Evolutionary conservation across 2,888 invertebrate species (phyloP), one percentile per base, ranked within the genome.

Genomic region (Salticus scenicus): DNA sequence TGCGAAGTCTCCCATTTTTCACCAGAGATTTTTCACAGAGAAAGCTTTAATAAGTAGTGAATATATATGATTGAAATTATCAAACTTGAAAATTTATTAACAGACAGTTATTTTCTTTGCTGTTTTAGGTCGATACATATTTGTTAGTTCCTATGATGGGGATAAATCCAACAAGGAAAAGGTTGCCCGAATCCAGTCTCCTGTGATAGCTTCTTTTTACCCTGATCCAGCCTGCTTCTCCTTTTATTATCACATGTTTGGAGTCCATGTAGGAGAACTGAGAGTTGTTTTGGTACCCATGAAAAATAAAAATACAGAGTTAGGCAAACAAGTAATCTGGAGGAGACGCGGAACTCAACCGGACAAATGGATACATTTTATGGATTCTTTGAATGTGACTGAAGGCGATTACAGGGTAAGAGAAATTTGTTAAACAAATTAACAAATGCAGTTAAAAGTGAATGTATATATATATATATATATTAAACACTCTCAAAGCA

Each of bases 221-320:
- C 87, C 90, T 33, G 88, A 91, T 89, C 93, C 92, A 51, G 93
- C 92, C 42, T 94, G 94, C 90, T 94, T 95, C 88, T 92, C 93
- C 0, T 94, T 95, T 90, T 95, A 93, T 91, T 96, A 95, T 90
- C 95, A 95, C 90, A 96, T 96, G 89, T 89, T 93, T 90, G 96
- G 96, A 8, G 90, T 91, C 88, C 92, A 93, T 0, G 93, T 93
- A 5, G 94, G 91, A 89, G 81, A 87, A 33, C 70, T 87, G 64
- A 73, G 77, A n/a, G 77, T 87, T 20, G 31, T 30, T 12, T 0
- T 82, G 57, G 69, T 73, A 12, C 73, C 73, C 27, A 78, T 87
- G 79, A 30, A 78, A 41, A 72, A 81, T 30, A 64, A 69, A 8
- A 51, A 72, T 5, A 75, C 41, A 2, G 20, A 37, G 1, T 31